phyloP scores from a whole-genome alignment of 1,140 invertebrate genomes.

The Sycophila sp. region DNA sequence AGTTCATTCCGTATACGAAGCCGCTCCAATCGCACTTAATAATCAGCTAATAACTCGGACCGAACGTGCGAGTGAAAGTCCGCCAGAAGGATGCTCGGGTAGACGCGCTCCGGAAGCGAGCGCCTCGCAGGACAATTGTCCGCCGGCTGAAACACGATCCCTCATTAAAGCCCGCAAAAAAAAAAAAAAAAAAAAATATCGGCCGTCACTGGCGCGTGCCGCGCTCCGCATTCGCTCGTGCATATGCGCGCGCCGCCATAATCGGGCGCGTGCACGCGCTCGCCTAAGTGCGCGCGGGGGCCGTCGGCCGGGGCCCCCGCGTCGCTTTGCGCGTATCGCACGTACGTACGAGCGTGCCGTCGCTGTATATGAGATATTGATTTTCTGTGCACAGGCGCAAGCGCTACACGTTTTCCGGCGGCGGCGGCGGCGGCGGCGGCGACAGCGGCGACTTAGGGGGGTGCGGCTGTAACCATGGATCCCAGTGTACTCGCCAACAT shows the following conservation, averaged over 20 bases:
- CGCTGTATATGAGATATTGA: slow-evolving; percentile 21
- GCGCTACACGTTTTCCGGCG: slow-evolving; percentile 29
- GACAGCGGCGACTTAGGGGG: slow-evolving; percentile 48
- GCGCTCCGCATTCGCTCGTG: neutral
- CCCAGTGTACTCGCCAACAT: slow-evolving; percentile 91
- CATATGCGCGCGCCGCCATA: neutral
- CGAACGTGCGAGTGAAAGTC: too few species aligned
- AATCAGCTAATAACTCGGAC: too few species aligned
- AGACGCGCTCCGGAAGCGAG: too few species aligned
- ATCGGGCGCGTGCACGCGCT: neutral
- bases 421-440: slow-evolving; percentile 9
- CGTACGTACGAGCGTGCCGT: neutral
- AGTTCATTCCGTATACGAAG: too few species aligned
- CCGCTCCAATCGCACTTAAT: too few species aligned
- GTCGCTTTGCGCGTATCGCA: neutral
- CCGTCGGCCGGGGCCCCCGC: neutral
- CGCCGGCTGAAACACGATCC: too few species aligned
- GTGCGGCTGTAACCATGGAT: slow-evolving; percentile 76
- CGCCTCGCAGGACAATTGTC: too few species aligned
- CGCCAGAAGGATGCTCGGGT: neutral
- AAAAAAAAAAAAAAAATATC: too few species aligned
- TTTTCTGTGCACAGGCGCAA: slow-evolving; percentile 26
- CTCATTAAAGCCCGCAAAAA: too few species aligned
- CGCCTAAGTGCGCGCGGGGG: neutral
- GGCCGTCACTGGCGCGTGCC: too few species aligned